phyloP scores from a whole-genome alignment of 1,140 invertebrate species.

The Amyelois transitella region DNA sequence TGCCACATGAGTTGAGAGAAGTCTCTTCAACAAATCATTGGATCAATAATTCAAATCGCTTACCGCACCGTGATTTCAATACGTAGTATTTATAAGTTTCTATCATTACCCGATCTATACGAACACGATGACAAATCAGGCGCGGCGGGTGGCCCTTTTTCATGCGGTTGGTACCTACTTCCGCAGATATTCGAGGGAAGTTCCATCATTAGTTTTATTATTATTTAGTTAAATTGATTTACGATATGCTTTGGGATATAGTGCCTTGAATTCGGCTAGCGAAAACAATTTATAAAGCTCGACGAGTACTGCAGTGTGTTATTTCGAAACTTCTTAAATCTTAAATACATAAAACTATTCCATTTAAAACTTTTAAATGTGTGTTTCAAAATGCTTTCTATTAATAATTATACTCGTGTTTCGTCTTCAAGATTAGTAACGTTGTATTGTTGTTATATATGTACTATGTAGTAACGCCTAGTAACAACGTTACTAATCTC shows the following conservation, averaged over 20 bases:
- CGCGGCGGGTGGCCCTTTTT: constrained; percentile 39
- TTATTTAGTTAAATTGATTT: background rate
- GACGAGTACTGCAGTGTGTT: no score
- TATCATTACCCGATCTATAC: constrained; percentile 11
- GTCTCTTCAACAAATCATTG: background rate
- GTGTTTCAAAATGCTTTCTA: no score
- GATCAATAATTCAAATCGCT: background rate
- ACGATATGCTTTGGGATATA: background rate
- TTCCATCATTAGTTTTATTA: constrained; percentile 13
- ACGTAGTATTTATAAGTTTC: background rate
- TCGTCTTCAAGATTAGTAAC: no score
- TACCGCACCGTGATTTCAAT: constrained; percentile 7
- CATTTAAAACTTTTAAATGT: no score
- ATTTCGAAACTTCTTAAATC: no score
- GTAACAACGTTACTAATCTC: no score
- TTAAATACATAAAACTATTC: no score
- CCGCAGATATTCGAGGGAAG: constrained; percentile 11
- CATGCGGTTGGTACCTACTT: constrained; percentile 25
- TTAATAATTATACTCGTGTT: no score
- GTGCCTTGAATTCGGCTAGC: no score
- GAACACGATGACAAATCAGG: constrained; percentile 35
- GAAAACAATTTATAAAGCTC: no score
- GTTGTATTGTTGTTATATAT: no score
- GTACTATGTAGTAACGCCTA: no score
- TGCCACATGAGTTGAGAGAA: background rate